Evolutionary conservation across 2,888 invertebrate genomes (phyloP).

Genomic region (Dynastes grantii): DNA sequence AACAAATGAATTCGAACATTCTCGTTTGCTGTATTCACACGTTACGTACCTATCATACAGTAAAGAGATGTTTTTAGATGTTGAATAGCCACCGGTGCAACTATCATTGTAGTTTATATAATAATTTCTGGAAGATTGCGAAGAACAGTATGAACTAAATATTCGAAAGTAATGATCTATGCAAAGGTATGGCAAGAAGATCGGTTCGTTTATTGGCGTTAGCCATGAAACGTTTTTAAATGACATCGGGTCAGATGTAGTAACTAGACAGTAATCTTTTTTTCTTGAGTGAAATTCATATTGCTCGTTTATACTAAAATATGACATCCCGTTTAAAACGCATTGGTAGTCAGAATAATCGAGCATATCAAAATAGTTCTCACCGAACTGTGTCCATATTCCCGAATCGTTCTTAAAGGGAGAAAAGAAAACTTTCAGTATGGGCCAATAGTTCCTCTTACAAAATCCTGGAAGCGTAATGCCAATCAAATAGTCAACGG

Average conservation of each 20-base stretch:
- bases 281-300: constrained; percentile 4
- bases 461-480: constrained; percentile 8
- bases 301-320: not conserved
- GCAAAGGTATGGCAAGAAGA: not conserved
- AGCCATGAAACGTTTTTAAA: constrained; percentile 3
- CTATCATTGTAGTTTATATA: not conserved
- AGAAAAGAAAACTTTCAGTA: constrained; percentile 1
- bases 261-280: constrained; percentile 19
- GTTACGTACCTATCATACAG: not conserved
- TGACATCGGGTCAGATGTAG: not conserved
- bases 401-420: not conserved
- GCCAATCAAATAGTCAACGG: constrained; percentile 9
- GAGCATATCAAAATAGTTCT: not conserved
- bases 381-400: not conserved
- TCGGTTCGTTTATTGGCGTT: not conserved
- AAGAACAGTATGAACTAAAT: not conserved
- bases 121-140: not conserved
- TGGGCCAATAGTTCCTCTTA: constrained; percentile 9
- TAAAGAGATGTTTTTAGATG: not conserved
- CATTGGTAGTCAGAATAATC: not conserved
- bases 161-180: not conserved
- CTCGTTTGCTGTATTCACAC: not conserved
- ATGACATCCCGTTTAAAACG: not conserved
- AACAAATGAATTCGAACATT: not conserved
- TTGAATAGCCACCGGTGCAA: not conserved